Base-by-base conservation (phyloP, 2,113 vertebrate species). In the Paraplagusia blochii region DNA sequence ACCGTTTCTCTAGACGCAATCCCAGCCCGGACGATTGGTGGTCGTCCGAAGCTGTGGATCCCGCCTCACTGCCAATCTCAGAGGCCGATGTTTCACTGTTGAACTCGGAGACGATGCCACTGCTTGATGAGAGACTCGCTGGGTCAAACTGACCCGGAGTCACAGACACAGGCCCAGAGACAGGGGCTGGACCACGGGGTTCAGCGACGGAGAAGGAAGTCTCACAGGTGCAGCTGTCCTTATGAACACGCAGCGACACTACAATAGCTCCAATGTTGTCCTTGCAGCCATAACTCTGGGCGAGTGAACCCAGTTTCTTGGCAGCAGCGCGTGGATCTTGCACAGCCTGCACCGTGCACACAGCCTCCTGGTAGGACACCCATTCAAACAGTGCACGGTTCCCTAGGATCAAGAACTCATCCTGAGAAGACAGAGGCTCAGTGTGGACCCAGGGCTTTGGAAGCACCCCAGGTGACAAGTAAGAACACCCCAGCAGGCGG, bases 61-160 rank as follows among this genome's bases (percentile, higher is more conserved):
- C 95, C 4, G 94, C 95, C 70, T 98, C 96, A n/a, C 95, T 98
- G 85, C 95, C 95, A 11, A 97, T 91, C 82, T 98, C 95, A 0
- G 95, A 98, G 11, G 94, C 93, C 1, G 96, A 97, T 12, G 94
- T 91, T 64, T 98, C 95, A 14, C 95, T 95, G 89, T 88, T 93
- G 66, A 98, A 94, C 85, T 98, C 96, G 0, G 95, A 96, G 40
- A 92, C 92, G 3, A 94, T 86, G 9, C 94, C 95, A 14, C 93
- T 94, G 72, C 94, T 96, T 22, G 92, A 95, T 0, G 94, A 96
- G 42, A 93, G 88, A 0, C 91, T 92, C 57, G 86, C 88, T 36
- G 92, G 82, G 18, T 94, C 92, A n/a, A 4, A 50, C 9, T 75
- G 65, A 9, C 90, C 90, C 3, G 65, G 72, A 44, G 81, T 72